Conservation (phyloP, 35 echinoderm and acorn worm genomes). For the Apostichopus parvimensis region DNA sequence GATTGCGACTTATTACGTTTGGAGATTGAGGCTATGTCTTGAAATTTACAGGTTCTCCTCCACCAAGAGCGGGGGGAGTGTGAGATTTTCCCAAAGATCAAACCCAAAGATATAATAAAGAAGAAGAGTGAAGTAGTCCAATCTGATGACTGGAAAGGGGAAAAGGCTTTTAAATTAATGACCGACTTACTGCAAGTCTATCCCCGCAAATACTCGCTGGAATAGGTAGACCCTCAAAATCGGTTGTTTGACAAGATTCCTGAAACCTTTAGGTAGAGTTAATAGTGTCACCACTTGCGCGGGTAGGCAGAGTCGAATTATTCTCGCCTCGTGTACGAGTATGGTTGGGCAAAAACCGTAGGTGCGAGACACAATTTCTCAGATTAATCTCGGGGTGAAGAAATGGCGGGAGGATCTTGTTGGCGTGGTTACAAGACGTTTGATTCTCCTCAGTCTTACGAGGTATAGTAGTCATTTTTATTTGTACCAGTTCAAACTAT, state of each 20-base stretch:
- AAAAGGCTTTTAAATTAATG: constrained; percentile 32
- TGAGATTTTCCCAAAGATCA: not conserved
- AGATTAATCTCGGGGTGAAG: not conserved
- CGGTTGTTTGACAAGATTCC: too few species aligned
- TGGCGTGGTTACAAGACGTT: not conserved
- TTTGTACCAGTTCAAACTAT: too few species aligned
- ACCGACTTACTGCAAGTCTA: not conserved
- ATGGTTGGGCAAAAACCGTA: not conserved
- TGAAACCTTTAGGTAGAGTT: too few species aligned
- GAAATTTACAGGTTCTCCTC: not conserved
- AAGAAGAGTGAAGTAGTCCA: not conserved
- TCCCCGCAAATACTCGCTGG: not conserved
- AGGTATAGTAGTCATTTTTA: not conserved
- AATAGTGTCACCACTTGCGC: not conserved
- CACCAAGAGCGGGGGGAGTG: not conserved
- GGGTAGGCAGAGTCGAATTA: not conserved
- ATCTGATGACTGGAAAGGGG: constrained; percentile 30
- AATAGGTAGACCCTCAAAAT: too few species aligned
- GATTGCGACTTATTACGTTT: not conserved
- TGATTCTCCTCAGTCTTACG: not conserved
- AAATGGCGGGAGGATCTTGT: not conserved
- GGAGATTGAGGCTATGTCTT: not conserved
- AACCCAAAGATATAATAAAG: not conserved
- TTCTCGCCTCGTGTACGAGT: not conserved
- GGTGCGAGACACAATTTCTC: not conserved